phyloP scores from a whole-genome alignment of 2,113 vertebrate genomes.

The Mugil cephalus region DNA sequence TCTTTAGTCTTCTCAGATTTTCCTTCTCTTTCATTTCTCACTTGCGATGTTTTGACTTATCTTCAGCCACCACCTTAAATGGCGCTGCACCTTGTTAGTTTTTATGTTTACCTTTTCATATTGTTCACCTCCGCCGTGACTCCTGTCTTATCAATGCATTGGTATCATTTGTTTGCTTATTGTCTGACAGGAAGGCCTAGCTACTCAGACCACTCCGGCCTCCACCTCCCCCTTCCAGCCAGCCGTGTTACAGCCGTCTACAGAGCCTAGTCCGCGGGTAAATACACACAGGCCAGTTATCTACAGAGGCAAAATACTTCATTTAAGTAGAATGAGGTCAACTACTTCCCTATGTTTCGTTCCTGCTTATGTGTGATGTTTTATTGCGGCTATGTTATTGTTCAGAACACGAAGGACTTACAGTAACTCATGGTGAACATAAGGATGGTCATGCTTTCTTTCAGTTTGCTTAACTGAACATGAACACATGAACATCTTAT shows the following conservation, averaged over 20 bases:
- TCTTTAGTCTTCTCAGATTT: background rate
- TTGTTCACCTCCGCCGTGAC: background rate
- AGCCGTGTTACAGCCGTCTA: constrained; percentile 92
- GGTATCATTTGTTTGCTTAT: background rate
- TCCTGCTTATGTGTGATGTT: background rate
- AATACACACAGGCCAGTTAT: background rate
- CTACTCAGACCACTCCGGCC: constrained; percentile 83
- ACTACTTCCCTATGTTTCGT: background rate
- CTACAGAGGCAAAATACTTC: background rate
- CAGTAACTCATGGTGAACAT: background rate
- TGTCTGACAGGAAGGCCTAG: constrained; percentile 78
- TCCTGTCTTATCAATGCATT: background rate
- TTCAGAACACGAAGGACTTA: background rate
- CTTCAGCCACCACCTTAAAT: too few species aligned
- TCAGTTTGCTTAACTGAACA: too few species aligned
- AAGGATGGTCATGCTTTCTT: too few species aligned
- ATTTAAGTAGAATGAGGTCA: background rate
- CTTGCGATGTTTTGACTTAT: too few species aligned
- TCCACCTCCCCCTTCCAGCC: constrained; percentile 86
- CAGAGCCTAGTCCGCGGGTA: constrained; percentile 93
- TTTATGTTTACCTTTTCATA: background rate
- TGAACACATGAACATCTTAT: too few species aligned
- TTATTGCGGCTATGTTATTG: constrained; percentile 1
- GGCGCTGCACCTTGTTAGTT: background rate
- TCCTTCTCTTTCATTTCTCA: background rate